Evolutionary conservation across 2,797 vertebrate species (phyloP), one percentile per base, ranked within the genome.

Genomic region (Sebastes melanostomus): DNA sequence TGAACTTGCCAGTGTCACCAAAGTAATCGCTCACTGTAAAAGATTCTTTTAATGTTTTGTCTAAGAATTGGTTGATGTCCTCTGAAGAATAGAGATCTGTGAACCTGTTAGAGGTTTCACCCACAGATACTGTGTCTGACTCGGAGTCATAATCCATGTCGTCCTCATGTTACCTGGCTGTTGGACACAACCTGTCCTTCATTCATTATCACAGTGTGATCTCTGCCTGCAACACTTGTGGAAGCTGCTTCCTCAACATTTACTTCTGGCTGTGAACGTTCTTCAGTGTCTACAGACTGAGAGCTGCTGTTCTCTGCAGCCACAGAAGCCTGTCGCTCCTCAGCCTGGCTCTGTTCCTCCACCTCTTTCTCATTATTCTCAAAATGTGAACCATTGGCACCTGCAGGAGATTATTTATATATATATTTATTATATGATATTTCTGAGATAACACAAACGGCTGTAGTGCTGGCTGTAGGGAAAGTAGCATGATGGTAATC

Each of bases 401-500:
- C 34, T 11, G 34, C 34, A 32, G n/a, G n/a, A n/a, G n/a, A n/a
- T n/a, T n/a, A n/a, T n/a, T n/a, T n/a, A n/a, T n/a, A n/a, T n/a
- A n/a, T n/a, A n/a, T n/a, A n/a, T n/a, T n/a, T n/a, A n/a, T n/a
- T n/a, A n/a, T n/a, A n/a, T n/a, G n/a, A 8, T 38, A 38, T 38
- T 38, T 38, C 13, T 38, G 36, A 38, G 36, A 38, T 38, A 38
- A 36, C 29, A 52, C 1, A 30, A 52, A 80, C 63, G 63, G 66
- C 77, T 72, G 50, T 32, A 68, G 42, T n/a, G 18, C 62, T 58
- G 50, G 78, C 67, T 81, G 58, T 18, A 10, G 63, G 30, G 29
- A 55, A 50, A 82, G 78, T 66, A 78, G 81, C 73, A 78, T 60
- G 67, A 82, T 62, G 76, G 22, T 85, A 84, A 85, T 85, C 65